phyloP scores from a whole-genome alignment of 2,113 vertebrate genomes.

The Pseudolaguvia tuberculata region DNA sequence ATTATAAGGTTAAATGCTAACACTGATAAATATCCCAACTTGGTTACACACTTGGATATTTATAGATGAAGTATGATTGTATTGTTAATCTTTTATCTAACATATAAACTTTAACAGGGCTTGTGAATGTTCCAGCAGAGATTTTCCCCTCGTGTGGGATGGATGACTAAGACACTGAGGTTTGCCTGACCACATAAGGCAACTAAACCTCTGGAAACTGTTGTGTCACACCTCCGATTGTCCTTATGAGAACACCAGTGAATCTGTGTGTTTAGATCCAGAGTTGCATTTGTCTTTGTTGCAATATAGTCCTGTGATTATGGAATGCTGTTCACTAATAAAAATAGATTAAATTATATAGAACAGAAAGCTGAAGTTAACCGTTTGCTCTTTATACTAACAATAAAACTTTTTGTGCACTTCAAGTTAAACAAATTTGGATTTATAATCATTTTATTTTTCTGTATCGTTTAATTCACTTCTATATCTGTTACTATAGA shows the following conservation, averaged over 20 bases:
- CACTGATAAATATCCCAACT: not conserved
- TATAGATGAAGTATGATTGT: not conserved
- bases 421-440: not conserved
- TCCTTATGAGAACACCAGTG: conserved; percentile 10
- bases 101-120: conserved; percentile 21
- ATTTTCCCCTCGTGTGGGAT: conserved; percentile 27
- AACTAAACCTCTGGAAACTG: conserved; percentile 21
- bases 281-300: conserved; percentile 8
- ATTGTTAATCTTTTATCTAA: conserved; percentile 9
- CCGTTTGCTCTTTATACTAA: too few relatives aligned
- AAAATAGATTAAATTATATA: too few relatives aligned
- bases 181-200: conserved; percentile 50
- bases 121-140: conserved; percentile 38
- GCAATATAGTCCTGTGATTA: not conserved
- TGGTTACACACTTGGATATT: not conserved
- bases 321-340: not conserved
- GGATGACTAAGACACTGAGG: conserved; percentile 30
- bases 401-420: too few relatives aligned
- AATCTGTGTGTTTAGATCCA: conserved; percentile 32
- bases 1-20: not conserved
- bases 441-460: not conserved
- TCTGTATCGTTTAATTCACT: too few relatives aligned
- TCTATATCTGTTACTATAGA: not conserved
- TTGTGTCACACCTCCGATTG: conserved; percentile 29
- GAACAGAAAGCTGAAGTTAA: too few relatives aligned